A percentile compares a stretch with the other conserved stretches of the same genome.
phyloP scores from a whole-genome alignment of 2,113 vertebrate species.

The Pantherophis guttatus region DNA sequence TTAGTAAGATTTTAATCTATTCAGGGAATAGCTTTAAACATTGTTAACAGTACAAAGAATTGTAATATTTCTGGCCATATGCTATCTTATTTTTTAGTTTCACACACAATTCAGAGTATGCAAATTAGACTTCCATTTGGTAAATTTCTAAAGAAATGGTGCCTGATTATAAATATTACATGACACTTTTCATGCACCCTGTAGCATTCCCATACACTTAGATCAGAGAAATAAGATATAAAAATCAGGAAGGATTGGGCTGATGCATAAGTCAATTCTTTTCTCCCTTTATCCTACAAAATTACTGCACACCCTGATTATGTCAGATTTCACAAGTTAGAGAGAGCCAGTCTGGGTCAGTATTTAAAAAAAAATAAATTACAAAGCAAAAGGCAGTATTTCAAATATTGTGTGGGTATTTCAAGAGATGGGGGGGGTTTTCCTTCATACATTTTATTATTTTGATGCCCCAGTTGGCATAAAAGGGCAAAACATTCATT shows the following conservation, averaged over 20 bases:
- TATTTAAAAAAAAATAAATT: background rate
- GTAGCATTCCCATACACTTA: constrained; percentile 42
- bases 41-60: constrained; percentile 45
- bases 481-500: background rate
- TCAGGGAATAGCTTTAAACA: constrained; percentile 43
- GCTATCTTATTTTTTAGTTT: constrained; percentile 50
- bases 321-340: constrained; percentile 34
- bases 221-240: constrained; percentile 15
- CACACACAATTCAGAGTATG: constrained; percentile 60
- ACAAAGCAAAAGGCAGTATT: constrained; percentile 22
- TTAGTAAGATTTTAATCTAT: constrained; percentile 51
- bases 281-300: constrained; percentile 8
- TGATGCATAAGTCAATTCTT: background rate
- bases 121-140: constrained; percentile 54
- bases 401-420: background rate
- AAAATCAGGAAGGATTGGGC: constrained; percentile 1
- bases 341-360: background rate
- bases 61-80: constrained; percentile 60
- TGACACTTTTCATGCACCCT: constrained; percentile 45
- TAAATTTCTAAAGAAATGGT: constrained; percentile 59
- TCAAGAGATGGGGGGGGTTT: background rate
- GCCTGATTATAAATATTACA: constrained; percentile 47
- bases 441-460: background rate
- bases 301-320: background rate
- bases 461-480: background rate